A percentile compares a stretch with the other conserved stretches of the same genome.
phyloP scores from a whole-genome alignment of 2,113 vertebrate species.

The Deroptyus accipitrinus region DNA sequence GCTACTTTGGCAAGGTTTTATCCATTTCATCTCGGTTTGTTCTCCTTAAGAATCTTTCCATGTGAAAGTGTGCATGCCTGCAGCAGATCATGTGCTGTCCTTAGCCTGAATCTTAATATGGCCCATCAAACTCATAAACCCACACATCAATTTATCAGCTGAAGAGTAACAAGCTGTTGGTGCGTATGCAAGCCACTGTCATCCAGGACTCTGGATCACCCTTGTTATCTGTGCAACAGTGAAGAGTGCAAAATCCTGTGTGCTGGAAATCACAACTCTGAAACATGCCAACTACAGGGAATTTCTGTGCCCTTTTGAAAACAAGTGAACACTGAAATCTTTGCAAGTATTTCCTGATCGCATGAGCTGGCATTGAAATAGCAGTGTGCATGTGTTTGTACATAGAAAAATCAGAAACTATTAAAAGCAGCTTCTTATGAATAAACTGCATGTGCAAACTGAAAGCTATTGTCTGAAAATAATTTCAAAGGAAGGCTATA shows the following conservation, averaged over 20 bases:
- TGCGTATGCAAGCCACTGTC: neutral
- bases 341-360: neutral
- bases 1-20: neutral
- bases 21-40: neutral
- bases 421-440: neutral
- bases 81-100: neutral
- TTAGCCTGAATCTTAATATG: neutral
- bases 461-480: neutral
- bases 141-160: neutral
- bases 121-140: neutral
- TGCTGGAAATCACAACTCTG: neutral
- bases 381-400: neutral
- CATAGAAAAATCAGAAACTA: neutral
- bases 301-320: neutral
- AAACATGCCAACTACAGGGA: accelerated
- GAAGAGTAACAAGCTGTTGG: neutral
- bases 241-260: neutral
- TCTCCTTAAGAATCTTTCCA: neutral
- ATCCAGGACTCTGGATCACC: neutral
- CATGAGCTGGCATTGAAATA: neutral
- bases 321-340: neutral
- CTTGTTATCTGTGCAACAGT: neutral
- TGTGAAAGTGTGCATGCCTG: neutral
- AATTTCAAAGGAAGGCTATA: neutral
- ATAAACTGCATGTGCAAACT: neutral